Conservation (phyloP, 2,797 vertebrate species). For the Myotis findleyi region DNA sequence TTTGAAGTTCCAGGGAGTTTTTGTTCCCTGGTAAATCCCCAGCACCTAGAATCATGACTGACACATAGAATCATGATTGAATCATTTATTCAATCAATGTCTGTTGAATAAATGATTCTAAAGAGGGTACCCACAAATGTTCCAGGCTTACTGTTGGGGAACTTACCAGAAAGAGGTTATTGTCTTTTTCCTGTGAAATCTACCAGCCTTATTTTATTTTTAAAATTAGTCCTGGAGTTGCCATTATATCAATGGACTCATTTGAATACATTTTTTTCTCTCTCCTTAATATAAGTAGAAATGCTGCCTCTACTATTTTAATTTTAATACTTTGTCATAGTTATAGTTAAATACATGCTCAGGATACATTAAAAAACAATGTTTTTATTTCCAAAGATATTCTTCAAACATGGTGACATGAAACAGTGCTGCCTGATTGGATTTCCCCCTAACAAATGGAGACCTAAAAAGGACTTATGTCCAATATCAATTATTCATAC, state of each 20-base stretch:
- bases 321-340: background rate
- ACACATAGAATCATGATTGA: background rate
- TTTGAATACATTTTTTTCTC: background rate
- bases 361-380: background rate
- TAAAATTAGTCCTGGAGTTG: background rate
- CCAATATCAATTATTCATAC: constrained; percentile 51
- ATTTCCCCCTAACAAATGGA: constrained; percentile 57
- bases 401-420: background rate
- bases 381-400: constrained; percentile 43
- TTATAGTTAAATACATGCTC: background rate
- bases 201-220: background rate
- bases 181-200: background rate
- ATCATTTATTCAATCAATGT: too few species aligned
- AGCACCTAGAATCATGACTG: background rate
- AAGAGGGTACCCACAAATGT: background rate
- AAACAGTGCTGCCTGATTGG: background rate
- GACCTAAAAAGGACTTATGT: constrained; percentile 55
- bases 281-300: constrained; percentile 25
- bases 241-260: background rate
- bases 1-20: background rate
- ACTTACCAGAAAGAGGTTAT: background rate
- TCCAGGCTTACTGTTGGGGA: background rate
- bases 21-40: background rate
- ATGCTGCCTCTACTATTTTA: background rate
- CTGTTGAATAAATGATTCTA: background rate